These are phyloP conservation scores for Zaprionus lineosus DNA, from an alignment of 2,888 invertebrate genomes.

Conservation along the genomic window DNA sequence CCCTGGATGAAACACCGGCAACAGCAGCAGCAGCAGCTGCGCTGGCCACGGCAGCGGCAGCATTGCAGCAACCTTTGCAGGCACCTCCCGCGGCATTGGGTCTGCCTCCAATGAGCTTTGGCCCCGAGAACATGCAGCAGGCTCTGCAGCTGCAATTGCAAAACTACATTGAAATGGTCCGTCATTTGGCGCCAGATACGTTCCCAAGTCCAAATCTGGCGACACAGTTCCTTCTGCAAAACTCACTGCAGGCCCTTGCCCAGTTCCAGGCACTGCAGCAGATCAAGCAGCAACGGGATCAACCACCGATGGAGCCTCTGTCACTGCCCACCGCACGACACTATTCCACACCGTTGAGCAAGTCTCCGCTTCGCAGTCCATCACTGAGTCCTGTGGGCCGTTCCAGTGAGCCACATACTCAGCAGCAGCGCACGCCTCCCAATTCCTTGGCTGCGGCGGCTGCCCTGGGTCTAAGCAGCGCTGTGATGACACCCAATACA, in stretches of 20 bases:
- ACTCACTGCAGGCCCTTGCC: slow-evolving; percentile 89
- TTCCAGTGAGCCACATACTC: slow-evolving; percentile 76
- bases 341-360: slow-evolving; percentile 79
- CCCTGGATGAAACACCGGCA: slow-evolving; percentile 7
- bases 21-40: background rate
- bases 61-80: slow-evolving; percentile 5
- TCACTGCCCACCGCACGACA: slow-evolving; percentile 52
- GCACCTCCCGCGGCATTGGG: background rate
- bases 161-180: slow-evolving; percentile 81
- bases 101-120: slow-evolving; percentile 57
- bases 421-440: slow-evolving; percentile 84
- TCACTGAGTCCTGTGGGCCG: slow-evolving; percentile 81
- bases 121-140: slow-evolving; percentile 80
- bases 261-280: slow-evolving; percentile 92
- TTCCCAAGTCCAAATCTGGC: slow-evolving; percentile 76
- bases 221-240: slow-evolving; percentile 90
- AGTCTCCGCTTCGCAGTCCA: slow-evolving; percentile 82
- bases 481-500: slow-evolving; percentile 85
- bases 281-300: slow-evolving; percentile 84
- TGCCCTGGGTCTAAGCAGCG: slow-evolving; percentile 80
- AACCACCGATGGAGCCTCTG: slow-evolving; percentile 42
- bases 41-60: background rate
- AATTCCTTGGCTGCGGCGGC: slow-evolving; percentile 79
- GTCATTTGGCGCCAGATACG: slow-evolving; percentile 77
- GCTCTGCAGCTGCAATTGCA: slow-evolving; percentile 82